Percentiles rank a stretch among this genome's conserved stretches.
phyloP scores from a whole-genome alignment of 2,797 vertebrate species.

The Typhlichthys eigenmanni region DNA sequence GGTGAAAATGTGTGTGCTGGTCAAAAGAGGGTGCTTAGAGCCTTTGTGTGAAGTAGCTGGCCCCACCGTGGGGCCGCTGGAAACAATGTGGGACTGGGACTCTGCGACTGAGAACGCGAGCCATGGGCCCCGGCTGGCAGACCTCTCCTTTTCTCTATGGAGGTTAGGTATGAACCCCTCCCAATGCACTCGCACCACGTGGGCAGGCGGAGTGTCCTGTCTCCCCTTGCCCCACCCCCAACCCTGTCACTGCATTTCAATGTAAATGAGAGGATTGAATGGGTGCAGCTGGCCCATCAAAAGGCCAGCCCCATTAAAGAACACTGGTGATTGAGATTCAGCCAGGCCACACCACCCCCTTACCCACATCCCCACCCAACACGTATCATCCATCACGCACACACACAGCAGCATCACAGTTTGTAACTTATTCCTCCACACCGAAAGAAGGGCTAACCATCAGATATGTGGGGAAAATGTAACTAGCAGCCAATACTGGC shows the following conservation, averaged over 20 bases:
- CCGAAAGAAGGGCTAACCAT: slow-evolving; percentile 25
- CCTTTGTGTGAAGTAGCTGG: slow-evolving; percentile 73
- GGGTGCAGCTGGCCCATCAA: slow-evolving; percentile 87
- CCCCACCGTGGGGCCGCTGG: slow-evolving; percentile 50
- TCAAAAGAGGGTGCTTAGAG: slow-evolving; percentile 74
- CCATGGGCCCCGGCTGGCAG: slow-evolving; percentile 46
- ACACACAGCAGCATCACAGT: slow-evolving; percentile 21
- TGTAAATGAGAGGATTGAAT: slow-evolving; percentile 82
- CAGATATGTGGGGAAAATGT: slow-evolving; percentile 26
- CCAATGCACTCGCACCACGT: slow-evolving; percentile 20
- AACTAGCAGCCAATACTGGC: slow-evolving; percentile 7
- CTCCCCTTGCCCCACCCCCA: slow-evolving; percentile 67
- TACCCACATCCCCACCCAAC: slow-evolving; percentile 61
- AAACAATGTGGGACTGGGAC: slow-evolving; percentile 67
- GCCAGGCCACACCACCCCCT: slow-evolving; percentile 66
- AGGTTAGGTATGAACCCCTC: slow-evolving; percentile 75
- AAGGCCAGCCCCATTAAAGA: slow-evolving; percentile 78
- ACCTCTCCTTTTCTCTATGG: slow-evolving; percentile 69
- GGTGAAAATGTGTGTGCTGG: slow-evolving; percentile 62
- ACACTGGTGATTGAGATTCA: slow-evolving; percentile 81
- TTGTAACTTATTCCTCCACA: slow-evolving; percentile 39
- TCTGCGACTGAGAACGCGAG: slow-evolving; percentile 41
- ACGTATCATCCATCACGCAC: slow-evolving; percentile 43
- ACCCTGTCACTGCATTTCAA: slow-evolving; percentile 85
- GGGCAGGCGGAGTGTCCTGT: slow-evolving; percentile 58